phyloP scores from a whole-genome alignment of 1,140 invertebrate genomes.

The Chironomus striatipennis region DNA sequence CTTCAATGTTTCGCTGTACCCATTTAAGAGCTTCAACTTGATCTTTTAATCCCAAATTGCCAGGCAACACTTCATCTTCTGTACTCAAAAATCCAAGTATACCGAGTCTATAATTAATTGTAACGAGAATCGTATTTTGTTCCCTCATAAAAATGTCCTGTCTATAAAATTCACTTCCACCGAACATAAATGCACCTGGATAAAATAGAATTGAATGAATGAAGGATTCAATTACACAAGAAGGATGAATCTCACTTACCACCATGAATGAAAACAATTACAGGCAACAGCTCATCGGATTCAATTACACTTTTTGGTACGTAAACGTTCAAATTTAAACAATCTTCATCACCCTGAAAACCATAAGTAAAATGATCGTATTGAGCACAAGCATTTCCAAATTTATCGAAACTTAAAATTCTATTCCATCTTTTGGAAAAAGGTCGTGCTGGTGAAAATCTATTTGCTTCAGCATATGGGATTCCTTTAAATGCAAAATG shows the following conservation, averaged over 20 bases:
- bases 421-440: not conserved
- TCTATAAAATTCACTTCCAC: slow-evolving; percentile 32
- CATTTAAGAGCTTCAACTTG: slow-evolving; percentile 50
- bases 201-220: not conserved
- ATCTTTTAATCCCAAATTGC: slow-evolving; percentile 54
- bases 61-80: slow-evolving; percentile 44
- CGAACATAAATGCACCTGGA: slow-evolving; percentile 40
- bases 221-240: not conserved
- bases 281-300: slow-evolving; percentile 25
- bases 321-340: slow-evolving; percentile 50
- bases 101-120: not conserved
- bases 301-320: slow-evolving; percentile 35
- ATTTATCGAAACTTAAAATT: slow-evolving; percentile 21
- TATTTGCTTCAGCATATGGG: slow-evolving; percentile 36
- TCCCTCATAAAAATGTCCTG: slow-evolving; percentile 29
- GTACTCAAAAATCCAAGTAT: slow-evolving; percentile 45
- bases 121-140: slow-evolving; percentile 33
- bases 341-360: slow-evolving; percentile 45
- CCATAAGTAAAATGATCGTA: slow-evolving; percentile 22
- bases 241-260: slow-evolving; percentile 25
- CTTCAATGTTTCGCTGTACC: slow-evolving; percentile 46
- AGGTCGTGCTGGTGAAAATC: slow-evolving; percentile 30
- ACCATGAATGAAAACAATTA: slow-evolving; percentile 36
- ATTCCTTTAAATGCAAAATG: slow-evolving; percentile 38
- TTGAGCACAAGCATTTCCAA: slow-evolving; percentile 24